Conservation (phyloP, 1,140 invertebrate genomes). For the Ridgeia piscesae region DNA sequence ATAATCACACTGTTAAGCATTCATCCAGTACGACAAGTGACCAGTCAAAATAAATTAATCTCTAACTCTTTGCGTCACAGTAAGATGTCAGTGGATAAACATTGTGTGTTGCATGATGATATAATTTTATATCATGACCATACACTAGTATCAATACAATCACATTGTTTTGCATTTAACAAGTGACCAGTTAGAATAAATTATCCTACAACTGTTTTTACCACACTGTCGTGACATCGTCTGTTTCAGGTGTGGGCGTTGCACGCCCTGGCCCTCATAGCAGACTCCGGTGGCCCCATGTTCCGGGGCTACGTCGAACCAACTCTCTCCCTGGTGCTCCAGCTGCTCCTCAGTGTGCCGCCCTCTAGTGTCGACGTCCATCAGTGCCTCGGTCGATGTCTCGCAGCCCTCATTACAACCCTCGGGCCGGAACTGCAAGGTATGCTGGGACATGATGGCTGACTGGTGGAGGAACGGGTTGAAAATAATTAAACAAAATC, state of each 20-base stretch:
- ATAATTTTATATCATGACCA: too few species aligned
- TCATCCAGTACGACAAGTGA: neutral
- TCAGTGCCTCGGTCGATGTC: constrained; percentile 89
- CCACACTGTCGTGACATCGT: too few species aligned
- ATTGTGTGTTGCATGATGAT: too few species aligned
- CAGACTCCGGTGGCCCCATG: constrained; percentile 97
- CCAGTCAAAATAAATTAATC: neutral
- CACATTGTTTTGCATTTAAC: too few species aligned
- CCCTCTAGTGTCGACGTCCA: constrained; percentile 90
- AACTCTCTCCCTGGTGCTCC: constrained; percentile 83
- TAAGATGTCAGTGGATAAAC: neutral
- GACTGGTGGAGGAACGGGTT: neutral
- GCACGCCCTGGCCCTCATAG: constrained; percentile 91
- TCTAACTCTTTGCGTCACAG: neutral
- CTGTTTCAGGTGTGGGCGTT: constrained; percentile 84
- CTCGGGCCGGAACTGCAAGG: constrained; percentile 96
- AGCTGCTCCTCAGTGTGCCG: constrained; percentile 84
- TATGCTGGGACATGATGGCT: constrained; percentile 36
- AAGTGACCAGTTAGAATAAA: too few species aligned
- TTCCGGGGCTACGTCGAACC: constrained; percentile 96
- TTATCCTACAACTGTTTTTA: neutral
- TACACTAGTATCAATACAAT: too few species aligned
- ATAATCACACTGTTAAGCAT: neutral
- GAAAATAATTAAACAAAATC: neutral
- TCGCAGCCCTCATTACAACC: constrained; percentile 93